Conservation (phyloP, 2,888 invertebrate genomes). For the Brachycybe producta region DNA sequence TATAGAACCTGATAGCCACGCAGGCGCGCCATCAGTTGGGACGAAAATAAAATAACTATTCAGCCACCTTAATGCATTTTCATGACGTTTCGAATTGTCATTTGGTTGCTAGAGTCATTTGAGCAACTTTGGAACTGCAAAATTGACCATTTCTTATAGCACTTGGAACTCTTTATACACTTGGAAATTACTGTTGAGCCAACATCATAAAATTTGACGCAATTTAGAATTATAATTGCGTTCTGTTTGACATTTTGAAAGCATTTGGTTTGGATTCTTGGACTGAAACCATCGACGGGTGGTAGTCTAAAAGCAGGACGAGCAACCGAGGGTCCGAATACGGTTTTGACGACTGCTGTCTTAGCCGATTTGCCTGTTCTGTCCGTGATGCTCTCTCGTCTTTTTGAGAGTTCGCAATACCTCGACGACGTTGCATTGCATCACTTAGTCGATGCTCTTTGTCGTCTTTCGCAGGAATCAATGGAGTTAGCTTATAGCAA, state of each 20-base stretch:
- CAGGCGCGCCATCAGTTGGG: no score
- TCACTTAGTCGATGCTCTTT: constrained; percentile 89
- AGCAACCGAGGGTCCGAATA: constrained; percentile 62
- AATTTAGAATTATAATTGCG: no score
- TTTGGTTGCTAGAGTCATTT: no score
- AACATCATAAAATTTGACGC: no score
- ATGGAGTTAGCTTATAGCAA: constrained; percentile 95
- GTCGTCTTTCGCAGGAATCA: constrained; percentile 88
- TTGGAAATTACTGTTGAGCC: no score
- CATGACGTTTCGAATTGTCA: no score
- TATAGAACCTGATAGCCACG: no score
- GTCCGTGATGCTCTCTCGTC: constrained; percentile 75
- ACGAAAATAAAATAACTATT: no score
- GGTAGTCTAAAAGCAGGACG: constrained; percentile 79
- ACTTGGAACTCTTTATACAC: no score
- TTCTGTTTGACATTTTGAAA: constrained; percentile 24
- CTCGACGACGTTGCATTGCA: constrained; percentile 88
- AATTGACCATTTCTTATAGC: no score
- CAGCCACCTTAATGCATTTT: no score
- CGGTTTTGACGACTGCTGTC: constrained; percentile 86
- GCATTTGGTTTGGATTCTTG: constrained; percentile 80
- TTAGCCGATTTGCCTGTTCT: constrained; percentile 87
- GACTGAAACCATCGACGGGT: constrained; percentile 85
- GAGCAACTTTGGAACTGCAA: no score
- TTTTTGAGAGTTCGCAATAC: constrained; percentile 89